Evolutionary conservation across 2,113 vertebrate genomes (phyloP).

Genomic region (Bubo bubo): DNA sequence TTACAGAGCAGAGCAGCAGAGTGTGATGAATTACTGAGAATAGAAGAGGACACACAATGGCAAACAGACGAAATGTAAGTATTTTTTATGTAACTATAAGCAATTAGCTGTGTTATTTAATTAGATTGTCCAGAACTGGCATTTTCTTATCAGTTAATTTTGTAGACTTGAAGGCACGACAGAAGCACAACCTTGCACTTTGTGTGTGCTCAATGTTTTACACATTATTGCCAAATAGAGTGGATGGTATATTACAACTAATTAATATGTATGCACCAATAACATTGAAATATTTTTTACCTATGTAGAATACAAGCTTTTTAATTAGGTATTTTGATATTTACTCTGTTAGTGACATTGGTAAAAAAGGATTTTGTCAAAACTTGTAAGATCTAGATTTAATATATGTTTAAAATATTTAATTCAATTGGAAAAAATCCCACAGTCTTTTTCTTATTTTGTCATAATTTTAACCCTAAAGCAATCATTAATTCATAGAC

Average conservation of each 20-base stretch:
- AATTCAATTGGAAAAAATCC: background rate
- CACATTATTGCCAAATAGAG: background rate
- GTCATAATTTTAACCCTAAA: background rate
- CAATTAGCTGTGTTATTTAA: background rate
- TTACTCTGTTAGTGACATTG: background rate
- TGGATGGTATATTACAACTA: background rate
- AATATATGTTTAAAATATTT: background rate
- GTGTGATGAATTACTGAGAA: conserved; percentile 89
- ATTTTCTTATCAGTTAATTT: background rate
- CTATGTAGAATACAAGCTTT: background rate
- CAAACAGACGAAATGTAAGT: conserved; percentile 80
- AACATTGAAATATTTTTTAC: background rate
- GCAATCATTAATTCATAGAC: background rate
- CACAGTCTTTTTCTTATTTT: background rate
- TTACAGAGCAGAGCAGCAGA: conserved; percentile 81
- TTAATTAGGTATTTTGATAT: background rate
- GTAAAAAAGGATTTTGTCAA: background rate
- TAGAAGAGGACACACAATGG: conserved; percentile 92
- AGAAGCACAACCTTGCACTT: background rate
- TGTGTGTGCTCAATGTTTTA: background rate
- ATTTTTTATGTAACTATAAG: background rate
- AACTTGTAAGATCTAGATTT: background rate
- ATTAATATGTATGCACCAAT: background rate
- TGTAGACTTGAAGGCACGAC: background rate
- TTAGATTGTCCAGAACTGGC: background rate